Conservation (phyloP, 2,797 vertebrate genomes). For the Masticophis lateralis region DNA sequence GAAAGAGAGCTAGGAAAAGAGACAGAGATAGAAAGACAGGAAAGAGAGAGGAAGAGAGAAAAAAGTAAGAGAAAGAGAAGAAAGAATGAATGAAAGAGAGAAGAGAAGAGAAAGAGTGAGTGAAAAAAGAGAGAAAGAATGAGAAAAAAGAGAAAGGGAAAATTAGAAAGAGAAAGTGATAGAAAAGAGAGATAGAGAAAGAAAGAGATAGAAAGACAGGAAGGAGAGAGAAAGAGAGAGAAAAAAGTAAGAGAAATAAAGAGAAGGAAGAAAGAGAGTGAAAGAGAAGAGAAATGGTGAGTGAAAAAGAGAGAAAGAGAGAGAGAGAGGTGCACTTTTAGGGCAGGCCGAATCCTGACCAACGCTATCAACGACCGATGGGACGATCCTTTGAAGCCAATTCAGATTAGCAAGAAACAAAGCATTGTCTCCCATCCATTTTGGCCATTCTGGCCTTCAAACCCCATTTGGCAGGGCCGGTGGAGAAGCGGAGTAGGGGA, state of each 20-base stretch:
- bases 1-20: too few species aligned
- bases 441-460: neutral
- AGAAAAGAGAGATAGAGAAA: too few species aligned
- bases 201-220: too few species aligned
- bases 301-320: neutral
- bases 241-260: too few species aligned
- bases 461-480: neutral
- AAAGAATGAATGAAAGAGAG: too few species aligned
- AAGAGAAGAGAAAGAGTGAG: too few species aligned
- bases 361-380: neutral
- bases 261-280: neutral
- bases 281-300: neutral
- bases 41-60: too few species aligned
- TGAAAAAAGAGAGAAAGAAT: too few species aligned
- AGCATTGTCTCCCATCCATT: neutral
- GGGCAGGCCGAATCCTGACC: neutral
- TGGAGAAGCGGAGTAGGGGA: neutral
- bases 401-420: neutral
- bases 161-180: too few species aligned
- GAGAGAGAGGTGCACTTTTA: neutral
- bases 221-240: too few species aligned
- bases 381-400: neutral
- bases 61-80: too few species aligned
- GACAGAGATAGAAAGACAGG: neutral
- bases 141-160: too few species aligned